These are phyloP conservation scores for Heterodera filipjevi DNA, from an alignment of 2,888 invertebrate genomes.

Conservation along the genomic window DNA sequence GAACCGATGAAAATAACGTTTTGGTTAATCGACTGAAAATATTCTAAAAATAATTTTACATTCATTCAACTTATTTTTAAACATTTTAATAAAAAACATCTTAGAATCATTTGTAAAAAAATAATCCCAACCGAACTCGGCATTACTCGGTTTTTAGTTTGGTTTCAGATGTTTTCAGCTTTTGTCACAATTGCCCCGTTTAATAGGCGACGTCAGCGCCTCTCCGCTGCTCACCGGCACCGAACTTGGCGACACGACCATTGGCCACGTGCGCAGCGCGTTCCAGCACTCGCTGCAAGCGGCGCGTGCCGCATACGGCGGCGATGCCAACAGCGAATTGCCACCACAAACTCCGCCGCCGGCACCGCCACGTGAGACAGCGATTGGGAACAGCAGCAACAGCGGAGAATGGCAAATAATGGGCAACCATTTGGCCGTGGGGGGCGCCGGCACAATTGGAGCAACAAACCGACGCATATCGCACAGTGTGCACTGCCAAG, in stretches of 20 bases:
- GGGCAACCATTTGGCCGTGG: conserved; percentile 19
- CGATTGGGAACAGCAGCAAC: background rate
- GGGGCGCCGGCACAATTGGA: background rate
- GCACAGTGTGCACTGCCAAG: conserved; percentile 28
- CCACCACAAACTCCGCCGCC: conserved; percentile 39
- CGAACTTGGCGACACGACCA: conserved; percentile 19
- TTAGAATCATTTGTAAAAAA: background rate
- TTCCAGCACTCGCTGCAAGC: conserved; percentile 29
- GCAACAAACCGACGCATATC: conserved; percentile 20
- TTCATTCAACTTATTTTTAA: no score
- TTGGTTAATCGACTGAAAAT: no score
- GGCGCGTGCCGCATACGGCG: background rate
- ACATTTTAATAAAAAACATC: no score
- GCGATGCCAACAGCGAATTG: background rate
- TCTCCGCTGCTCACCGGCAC: no score
- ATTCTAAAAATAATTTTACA: no score
- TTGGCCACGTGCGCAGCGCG: conserved; percentile 26
- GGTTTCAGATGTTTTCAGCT: no score
- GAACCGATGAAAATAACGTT: no score
- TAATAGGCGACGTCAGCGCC: background rate
- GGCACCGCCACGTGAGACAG: conserved; percentile 28
- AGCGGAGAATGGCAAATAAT: conserved; percentile 6
- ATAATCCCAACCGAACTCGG: background rate
- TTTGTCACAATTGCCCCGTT: no score
- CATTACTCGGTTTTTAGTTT: no score